Conservation (phyloP, 2,113 vertebrate genomes). For the Apus apus region DNA sequence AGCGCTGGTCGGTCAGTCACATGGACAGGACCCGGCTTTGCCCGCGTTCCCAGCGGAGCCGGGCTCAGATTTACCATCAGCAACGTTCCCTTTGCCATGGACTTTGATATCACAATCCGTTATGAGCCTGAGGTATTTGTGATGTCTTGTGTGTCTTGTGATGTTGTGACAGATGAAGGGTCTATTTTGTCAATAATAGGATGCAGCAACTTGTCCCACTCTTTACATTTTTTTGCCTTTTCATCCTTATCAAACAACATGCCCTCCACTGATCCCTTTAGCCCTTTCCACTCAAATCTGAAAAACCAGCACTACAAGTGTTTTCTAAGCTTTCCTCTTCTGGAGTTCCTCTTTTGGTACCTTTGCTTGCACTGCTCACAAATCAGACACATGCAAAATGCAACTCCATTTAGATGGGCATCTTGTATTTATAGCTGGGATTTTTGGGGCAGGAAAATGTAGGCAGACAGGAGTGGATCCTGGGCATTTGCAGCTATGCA, state of each 20-base stretch:
- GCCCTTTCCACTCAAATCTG: neutral
- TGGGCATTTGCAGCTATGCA: neutral
- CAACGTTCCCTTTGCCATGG: constrained; percentile 79
- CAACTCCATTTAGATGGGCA: neutral
- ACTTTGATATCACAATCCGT: constrained; percentile 81
- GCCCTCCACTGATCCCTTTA: neutral
- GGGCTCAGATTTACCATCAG: constrained; percentile 83
- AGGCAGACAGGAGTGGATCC: neutral
- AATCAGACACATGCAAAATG: neutral
- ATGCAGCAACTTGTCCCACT: neutral
- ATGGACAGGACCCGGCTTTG: constrained; percentile 85
- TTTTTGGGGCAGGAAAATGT: neutral
- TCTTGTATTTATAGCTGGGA: neutral
- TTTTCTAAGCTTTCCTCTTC: neutral
- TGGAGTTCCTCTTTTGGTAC: neutral
- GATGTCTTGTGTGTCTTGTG: neutral
- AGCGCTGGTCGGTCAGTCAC: constrained; percentile 55
- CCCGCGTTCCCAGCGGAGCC: constrained; percentile 74
- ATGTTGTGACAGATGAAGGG: neutral
- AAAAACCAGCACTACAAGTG: neutral
- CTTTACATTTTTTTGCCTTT: neutral
- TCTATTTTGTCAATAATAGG: neutral
- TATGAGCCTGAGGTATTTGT: constrained; percentile 83
- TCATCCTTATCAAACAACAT: neutral
- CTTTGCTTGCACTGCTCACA: neutral